Evolutionary conservation across 2,113 vertebrate genomes (phyloP), one percentile per base, ranked within the genome.

Genomic region (Silurus asotus): DNA sequence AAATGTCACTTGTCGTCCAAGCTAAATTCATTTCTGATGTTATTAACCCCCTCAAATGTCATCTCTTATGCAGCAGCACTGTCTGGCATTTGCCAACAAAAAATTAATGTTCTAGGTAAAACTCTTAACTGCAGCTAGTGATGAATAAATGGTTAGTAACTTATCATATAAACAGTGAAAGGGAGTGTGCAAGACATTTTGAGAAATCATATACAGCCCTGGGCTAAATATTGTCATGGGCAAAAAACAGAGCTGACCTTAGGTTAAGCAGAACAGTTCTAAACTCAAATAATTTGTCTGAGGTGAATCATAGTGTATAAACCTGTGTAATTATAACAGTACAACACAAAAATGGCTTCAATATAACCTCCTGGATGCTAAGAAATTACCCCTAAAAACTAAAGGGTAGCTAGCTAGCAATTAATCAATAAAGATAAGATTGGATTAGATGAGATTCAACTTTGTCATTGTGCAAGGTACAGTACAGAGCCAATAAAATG

Each of bases 21-120:
- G 51, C 80, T 8, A 77, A 85, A 37, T 7, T 79, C n/a, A 14
- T 23, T 85, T 87, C 83, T 83, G 20, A 53, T 77, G 74, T 88
- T 58, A 82, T 78, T 81, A 64, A 45, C 80, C 81, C 9, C 77
- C 86, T 81, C 61, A 81, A 88, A 88, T 75, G 88, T 88, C 84
- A 81, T 80, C 45, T 89, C 83, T 20, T 75, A 85, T 82, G 28
- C 82, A 70, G 25, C 48, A 76, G 17, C 82, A 37, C 49, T 56
- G 45, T 45, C 48, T 89, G 85, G 82, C 82, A 87, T 87, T 89
- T 89, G 13, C 2, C 3, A 51, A 85, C 67, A 20, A 14, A 70
- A 81, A 81, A 37, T 56, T 14, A 58, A 48, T 9, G 10, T 82
- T 6, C 23, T 1, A 23, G 75, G 20, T 48, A 23, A 58, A 53